Percentiles rank a stretch among this genome's conserved stretches.
Evolutionary conservation across 2,888 invertebrate species (phyloP).

Genomic region (Ctena decussata): DNA sequence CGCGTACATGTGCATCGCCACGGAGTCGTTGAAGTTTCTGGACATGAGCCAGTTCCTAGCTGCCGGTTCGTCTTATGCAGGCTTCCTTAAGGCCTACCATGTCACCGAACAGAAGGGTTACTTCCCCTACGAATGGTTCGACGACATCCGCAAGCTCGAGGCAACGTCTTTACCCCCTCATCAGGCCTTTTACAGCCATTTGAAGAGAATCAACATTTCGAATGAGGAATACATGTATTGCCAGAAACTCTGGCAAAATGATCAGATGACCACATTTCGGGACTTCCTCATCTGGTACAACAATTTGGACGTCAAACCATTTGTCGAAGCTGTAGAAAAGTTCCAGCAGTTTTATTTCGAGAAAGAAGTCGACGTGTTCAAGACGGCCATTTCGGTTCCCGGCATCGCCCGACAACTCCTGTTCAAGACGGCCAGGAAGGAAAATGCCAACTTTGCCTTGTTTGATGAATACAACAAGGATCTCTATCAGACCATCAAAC

Average conservation of each 20-base stretch:
- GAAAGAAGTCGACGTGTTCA: constrained; percentile 64
- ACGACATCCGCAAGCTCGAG: constrained; percentile 28
- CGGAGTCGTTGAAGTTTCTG: constrained; percentile 37
- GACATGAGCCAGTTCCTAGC: constrained; percentile 53
- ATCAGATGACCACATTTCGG: no score
- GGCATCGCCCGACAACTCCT: no score
- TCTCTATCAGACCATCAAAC: constrained; percentile 35
- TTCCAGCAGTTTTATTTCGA: constrained; percentile 55
- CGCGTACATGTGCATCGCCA: constrained; percentile 37
- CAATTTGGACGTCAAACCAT: constrained; percentile 60
- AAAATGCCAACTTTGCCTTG: constrained; percentile 51
- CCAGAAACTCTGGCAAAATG: no score
- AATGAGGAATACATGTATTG: constrained; percentile 22
- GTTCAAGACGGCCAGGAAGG: constrained; percentile 33
- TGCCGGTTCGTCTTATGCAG: constrained; percentile 40
- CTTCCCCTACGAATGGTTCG: constrained; percentile 35
- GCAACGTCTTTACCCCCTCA: constrained; percentile 17
- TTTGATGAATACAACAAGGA: constrained; percentile 55
- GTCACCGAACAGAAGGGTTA: constrained; percentile 47
- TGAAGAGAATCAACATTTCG: constrained; percentile 19
- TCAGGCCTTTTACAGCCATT: constrained; percentile 22
- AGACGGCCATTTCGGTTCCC: no score
- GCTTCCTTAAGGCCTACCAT: constrained; percentile 50
- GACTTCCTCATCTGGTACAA: constrained; percentile 69
- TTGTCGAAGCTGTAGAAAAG: constrained; percentile 56